These are phyloP conservation scores for Verasper variegatus DNA, from an alignment of 2,113 vertebrate genomes.

Conservation along the genomic window DNA sequence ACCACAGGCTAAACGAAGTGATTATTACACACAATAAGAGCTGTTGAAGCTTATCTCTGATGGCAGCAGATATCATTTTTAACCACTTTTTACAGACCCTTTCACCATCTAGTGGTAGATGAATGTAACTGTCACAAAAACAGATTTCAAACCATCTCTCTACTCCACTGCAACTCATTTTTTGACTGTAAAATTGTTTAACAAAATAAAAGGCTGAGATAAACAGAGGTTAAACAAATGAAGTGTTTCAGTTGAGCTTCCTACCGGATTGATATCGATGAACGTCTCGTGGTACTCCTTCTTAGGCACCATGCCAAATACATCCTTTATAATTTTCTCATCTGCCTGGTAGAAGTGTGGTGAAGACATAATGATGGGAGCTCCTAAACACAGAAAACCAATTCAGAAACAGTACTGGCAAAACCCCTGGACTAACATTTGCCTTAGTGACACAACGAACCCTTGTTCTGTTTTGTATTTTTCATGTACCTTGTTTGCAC, in stretches of 20 bases:
- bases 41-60: slow-evolving; percentile 52
- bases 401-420: not conserved
- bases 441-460: not conserved
- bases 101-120: slow-evolving; percentile 49
- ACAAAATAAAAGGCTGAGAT: not conserved
- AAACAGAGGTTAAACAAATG: not conserved
- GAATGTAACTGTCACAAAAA: not conserved
- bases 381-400: slow-evolving; percentile 80
- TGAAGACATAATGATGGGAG: slow-evolving; percentile 93
- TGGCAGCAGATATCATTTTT: slow-evolving; percentile 45
- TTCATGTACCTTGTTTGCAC: slow-evolving; percentile 88
- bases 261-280: slow-evolving; percentile 93
- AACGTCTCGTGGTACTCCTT: slow-evolving; percentile 89
- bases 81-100: slow-evolving; percentile 23
- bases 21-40: slow-evolving; percentile 46
- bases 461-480: not conserved
- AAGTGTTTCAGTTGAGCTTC: slow-evolving; percentile 12
- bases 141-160: not conserved
- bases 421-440: not conserved
- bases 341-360: slow-evolving; percentile 97
- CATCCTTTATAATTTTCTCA: slow-evolving; percentile 81
- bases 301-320: slow-evolving; percentile 88
- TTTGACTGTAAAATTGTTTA: too few species aligned
- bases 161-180: not conserved
- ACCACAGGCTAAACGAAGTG: not conserved